A percentile compares a stretch with the other conserved stretches of the same genome.
Conservation (phyloP, 2,888 invertebrate genomes). For the Drosophila melanosoma region DNA sequence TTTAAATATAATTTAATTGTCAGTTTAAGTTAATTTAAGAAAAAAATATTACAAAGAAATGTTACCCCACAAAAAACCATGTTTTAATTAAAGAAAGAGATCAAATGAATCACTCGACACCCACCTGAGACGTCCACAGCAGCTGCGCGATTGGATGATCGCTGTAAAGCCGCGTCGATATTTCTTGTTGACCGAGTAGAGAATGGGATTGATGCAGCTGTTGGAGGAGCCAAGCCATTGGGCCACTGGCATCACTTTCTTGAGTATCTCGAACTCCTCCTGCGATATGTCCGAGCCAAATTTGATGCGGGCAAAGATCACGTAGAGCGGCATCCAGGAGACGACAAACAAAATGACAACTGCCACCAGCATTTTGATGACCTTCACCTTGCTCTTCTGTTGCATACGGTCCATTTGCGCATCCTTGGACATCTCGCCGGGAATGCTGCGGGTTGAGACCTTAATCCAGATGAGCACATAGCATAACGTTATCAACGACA, state of each 20-base stretch:
- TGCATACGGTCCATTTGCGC: slow-evolving; percentile 96
- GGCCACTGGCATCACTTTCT: slow-evolving; percentile 93
- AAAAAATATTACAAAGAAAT: background rate
- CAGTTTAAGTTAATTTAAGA: background rate
- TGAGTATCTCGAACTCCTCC: slow-evolving; percentile 92
- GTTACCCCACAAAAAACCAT: background rate
- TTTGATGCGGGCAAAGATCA: slow-evolving; percentile 94
- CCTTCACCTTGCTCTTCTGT: slow-evolving; percentile 97
- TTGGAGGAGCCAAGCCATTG: slow-evolving; percentile 97
- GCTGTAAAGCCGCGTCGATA: slow-evolving; percentile 95
- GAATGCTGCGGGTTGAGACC: slow-evolving; percentile 94
- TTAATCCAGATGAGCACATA: slow-evolving; percentile 97
- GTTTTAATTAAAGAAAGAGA: background rate
- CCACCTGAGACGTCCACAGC: slow-evolving; percentile 91
- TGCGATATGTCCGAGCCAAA: slow-evolving; percentile 90
- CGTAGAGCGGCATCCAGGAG: slow-evolving; percentile 96
- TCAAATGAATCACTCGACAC: slow-evolving; percentile 4
- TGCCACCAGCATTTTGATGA: slow-evolving; percentile 96
- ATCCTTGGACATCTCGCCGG: slow-evolving; percentile 93
- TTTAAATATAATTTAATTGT: background rate
- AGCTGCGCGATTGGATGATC: slow-evolving; percentile 93
- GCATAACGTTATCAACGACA: slow-evolving; percentile 95
- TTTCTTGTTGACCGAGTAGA: slow-evolving; percentile 97
- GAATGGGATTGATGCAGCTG: slow-evolving; percentile 97
- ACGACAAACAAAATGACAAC: slow-evolving; percentile 97